Conservation (phyloP, 1,140 invertebrate species). For the Dryas iulia region DNA sequence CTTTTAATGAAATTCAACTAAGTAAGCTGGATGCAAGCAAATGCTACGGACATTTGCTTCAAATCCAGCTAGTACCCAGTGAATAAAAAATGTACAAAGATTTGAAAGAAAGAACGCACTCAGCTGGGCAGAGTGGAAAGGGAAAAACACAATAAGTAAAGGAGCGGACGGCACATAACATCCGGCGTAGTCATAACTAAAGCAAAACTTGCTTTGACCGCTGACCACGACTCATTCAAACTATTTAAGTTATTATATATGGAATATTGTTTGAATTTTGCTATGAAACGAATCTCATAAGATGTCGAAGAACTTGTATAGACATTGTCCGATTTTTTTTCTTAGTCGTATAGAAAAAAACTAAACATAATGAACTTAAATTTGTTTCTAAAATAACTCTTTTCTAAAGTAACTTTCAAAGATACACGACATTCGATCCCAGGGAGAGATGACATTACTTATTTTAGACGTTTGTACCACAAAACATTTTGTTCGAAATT, state of each 20-base stretch:
- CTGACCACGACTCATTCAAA: conserved; percentile 55
- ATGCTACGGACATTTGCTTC: conserved; percentile 43
- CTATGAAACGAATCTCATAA: background rate
- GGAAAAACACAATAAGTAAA: conserved; percentile 64
- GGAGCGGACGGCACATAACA: conserved; percentile 49
- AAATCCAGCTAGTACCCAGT: conserved; percentile 43
- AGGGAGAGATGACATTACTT: conserved; percentile 66
- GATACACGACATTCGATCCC: conserved; percentile 33
- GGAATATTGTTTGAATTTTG: conserved; percentile 16
- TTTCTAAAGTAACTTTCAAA: background rate
- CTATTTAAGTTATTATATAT: conserved; percentile 31
- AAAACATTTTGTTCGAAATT: conserved; percentile 76
- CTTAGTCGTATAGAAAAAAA: background rate
- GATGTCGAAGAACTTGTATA: background rate
- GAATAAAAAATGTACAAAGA: conserved; percentile 62
- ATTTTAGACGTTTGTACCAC: conserved; percentile 62
- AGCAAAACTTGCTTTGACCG: conserved; percentile 56
- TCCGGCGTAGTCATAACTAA: conserved; percentile 60
- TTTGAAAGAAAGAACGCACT: conserved; percentile 71
- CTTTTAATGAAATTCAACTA: background rate
- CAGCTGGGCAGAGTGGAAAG: conserved; percentile 57
- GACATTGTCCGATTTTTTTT: too few species aligned
- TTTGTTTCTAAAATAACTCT: background rate
- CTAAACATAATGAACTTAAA: background rate
- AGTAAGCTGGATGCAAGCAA: conserved; percentile 47